Percentiles rank a stretch among this genome's conserved stretches.
Evolutionary conservation across 2,888 invertebrate genomes (phyloP).

Genomic region (Trissoscelio sp.): DNA sequence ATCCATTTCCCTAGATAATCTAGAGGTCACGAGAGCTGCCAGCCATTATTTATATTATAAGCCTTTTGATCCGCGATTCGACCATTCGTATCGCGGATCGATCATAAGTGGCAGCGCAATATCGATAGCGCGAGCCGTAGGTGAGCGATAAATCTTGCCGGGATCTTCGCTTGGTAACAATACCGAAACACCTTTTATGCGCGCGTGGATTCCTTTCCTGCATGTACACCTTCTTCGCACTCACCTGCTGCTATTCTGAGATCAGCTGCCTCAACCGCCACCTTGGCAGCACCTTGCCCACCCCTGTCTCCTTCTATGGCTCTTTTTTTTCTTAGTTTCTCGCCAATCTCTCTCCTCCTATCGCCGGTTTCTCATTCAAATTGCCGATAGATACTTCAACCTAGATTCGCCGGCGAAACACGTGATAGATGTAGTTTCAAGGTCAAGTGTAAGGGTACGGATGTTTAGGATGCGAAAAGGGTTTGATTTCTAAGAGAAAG

Average conservation of each 20-base stretch:
- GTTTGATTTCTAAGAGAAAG: conserved; percentile 14
- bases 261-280: conserved; percentile 83
- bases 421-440: conserved; percentile 35
- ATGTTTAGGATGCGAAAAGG: conserved; percentile 12
- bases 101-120: conserved; percentile 39
- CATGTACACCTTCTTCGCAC: conserved; percentile 77
- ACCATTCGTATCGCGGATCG: conserved; percentile 35
- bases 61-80: neutral
- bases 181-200: conserved; percentile 82
- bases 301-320: conserved; percentile 76
- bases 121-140: conserved; percentile 13
- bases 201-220: conserved; percentile 76
- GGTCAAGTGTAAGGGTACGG: conserved; percentile 19
- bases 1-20: conserved; percentile 13
- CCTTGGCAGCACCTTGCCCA: conserved; percentile 82
- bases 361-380: conserved; percentile 52
- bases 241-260: conserved; percentile 83
- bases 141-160: conserved; percentile 72
- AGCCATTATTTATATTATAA: neutral
- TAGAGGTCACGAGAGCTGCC: conserved; percentile 6
- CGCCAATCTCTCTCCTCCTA: conserved; percentile 55
- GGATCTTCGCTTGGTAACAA: conserved; percentile 80
- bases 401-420: conserved; percentile 39
- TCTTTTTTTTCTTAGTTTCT: conserved; percentile 67
- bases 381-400: conserved; percentile 43